Evolutionary conservation across 2,113 vertebrate genomes (phyloP).

Genomic region (Ceyx melanurus): DNA sequence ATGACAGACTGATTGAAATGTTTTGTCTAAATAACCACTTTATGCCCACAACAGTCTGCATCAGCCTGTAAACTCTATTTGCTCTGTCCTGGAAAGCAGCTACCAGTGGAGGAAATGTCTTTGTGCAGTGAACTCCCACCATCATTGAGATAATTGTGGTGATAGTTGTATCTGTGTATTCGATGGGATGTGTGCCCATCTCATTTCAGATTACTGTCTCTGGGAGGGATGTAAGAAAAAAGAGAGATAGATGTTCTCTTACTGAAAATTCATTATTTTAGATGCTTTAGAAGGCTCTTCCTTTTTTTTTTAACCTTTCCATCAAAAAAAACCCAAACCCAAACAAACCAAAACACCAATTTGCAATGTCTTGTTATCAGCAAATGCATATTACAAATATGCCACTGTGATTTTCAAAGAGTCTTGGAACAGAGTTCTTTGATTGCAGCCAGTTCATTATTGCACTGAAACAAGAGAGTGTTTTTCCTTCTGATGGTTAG

Average conservation of each 20-base stretch:
- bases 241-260: not conserved
- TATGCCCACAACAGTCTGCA: not conserved
- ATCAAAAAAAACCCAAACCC: not conserved
- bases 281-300: not conserved
- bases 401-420: not conserved
- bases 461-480: not conserved
- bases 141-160: constrained; percentile 13
- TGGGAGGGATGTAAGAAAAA: not conserved
- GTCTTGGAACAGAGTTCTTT: not conserved
- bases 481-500: not conserved
- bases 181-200: not conserved
- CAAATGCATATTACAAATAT: not conserved
- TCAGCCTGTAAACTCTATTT: constrained; percentile 1
- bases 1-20: not conserved
- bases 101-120: not conserved
- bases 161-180: not conserved
- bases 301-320: not conserved
- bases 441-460: not conserved
- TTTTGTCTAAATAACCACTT: constrained; percentile 34
- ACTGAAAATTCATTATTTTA: not conserved
- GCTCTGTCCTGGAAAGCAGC: not conserved
- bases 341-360: not conserved
- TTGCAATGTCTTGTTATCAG: not conserved
- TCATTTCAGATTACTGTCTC: not conserved
- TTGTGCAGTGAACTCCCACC: not conserved